phyloP scores from a whole-genome alignment of 2,888 invertebrate species.

The Spisula solida region DNA sequence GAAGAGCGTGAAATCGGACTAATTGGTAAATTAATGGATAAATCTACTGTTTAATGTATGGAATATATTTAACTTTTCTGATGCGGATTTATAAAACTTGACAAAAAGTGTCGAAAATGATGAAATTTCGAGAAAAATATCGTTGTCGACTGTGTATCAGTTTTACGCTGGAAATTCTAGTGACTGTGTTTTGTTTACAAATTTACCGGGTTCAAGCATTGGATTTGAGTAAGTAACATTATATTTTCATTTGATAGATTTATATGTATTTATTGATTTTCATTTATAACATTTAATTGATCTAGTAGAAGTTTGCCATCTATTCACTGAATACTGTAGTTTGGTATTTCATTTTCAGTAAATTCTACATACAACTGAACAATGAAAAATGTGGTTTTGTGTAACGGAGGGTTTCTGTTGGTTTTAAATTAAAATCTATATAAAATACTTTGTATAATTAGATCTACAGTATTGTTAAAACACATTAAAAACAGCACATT shows the following conservation, averaged over 20 bases:
- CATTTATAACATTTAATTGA: too few species aligned
- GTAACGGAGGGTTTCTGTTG: too few species aligned
- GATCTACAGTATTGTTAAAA: too few species aligned
- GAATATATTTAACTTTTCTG: conserved; percentile 36
- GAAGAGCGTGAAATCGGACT: conserved; percentile 44
- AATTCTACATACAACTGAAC: too few species aligned
- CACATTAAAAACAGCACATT: too few species aligned
- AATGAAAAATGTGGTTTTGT: too few species aligned
- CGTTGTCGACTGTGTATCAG: neutral
- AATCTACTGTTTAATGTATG: conserved; percentile 11
- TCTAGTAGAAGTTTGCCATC: too few species aligned
- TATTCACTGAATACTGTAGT: too few species aligned
- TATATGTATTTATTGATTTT: too few species aligned
- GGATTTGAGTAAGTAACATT: conserved; percentile 39
- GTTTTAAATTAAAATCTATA: too few species aligned
- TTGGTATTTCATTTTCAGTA: too few species aligned
- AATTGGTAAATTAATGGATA: conserved; percentile 45
- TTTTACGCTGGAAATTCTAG: conserved; percentile 34
- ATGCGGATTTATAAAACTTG: conserved; percentile 33
- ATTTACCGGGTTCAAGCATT: conserved; percentile 15
- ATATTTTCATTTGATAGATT: neutral
- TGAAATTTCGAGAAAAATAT: conserved; percentile 22
- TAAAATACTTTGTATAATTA: too few species aligned
- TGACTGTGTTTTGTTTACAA: conserved; percentile 51
- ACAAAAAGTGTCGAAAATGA: conserved; percentile 41